Evolutionary conservation across 2,113 vertebrate species (phyloP), one percentile per base, ranked within the genome.

Genomic region (Leuciscus idus): DNA sequence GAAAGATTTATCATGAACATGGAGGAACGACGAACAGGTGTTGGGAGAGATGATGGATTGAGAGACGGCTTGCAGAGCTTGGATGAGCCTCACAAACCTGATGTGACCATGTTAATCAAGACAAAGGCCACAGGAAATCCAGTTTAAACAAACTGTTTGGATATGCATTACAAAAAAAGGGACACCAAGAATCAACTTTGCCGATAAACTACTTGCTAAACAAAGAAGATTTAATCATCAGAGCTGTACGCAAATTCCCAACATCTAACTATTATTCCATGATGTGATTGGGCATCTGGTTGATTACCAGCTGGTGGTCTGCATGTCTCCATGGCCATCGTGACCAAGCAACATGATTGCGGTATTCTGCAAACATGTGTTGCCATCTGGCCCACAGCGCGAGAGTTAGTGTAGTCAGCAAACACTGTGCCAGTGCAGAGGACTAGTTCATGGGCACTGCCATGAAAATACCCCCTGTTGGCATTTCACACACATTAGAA

Each of bases 271-370:
- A 88, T 87, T 80, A 87, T 89, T 86, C 85, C 64, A 52, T 81
- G 89, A 78, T 57, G 70, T 43, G 70, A 82, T 82, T 85, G 85
- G 89, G 43, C 89, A 85, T 86, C 88, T 87, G 87, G 78, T 89
- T 87, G 59, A 84, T 84, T 88, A 89, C 84, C 90, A 88, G 88
- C 82, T 79, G 84, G 88, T 88, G 87, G 77, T 82, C 89, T 79
- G 55, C 85, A 78, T 85, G 80, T 86, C 83, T 62, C 83, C 79
- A 83, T 81, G 87, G 87, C 79, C 84, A 62, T 88, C 52, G 52
- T 81, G 77, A 79, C 80, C 85, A 86, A 82, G 55, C 61, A 70
- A 85, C 85, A 89, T 85, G 74, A 80, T 86, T 52, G 81, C 72
- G 72, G 85, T 87, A 73, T 87, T 89, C 84, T 88, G 85, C 57